Evolutionary conservation across 2,888 invertebrate genomes (phyloP), one percentile per base, ranked within the genome.

Genomic region (Ectropis crepuscularia): DNA sequence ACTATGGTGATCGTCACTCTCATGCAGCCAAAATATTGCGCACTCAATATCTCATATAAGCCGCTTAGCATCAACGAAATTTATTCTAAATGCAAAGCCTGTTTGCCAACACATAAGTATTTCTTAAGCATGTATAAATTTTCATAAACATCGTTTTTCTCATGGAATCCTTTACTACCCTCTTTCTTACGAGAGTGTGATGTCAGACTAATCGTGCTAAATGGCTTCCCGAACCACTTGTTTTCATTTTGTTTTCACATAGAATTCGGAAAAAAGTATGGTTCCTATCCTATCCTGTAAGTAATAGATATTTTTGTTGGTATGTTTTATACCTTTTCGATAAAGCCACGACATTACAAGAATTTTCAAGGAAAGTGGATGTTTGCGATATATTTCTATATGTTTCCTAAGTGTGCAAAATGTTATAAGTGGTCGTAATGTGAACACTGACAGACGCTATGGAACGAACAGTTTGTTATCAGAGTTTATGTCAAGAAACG

Each of bases 191-290:
- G 55, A 37, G n/a, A 47, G 46, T 51, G 51, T 55, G 42, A 57
- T 45, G 60, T 60, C 64, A 49, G 48, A 45, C 51, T 65, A 55
- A 65, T 61, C 60, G 57, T 65, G 57, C 60, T 49, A 49, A 65
- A 65, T 45, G 51, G 60, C 45, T 48, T 51, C 57, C 61, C 51
- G 53, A 65, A 61, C 60, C 60, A 65, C 64, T 53, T 53, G 60
- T 60, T 57, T 48, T 47, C 64, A 57, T 60, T 65, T 57, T 48
- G 48, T 45, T 38, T 53, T 48, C 39, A 60, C 48, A 41, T 57
- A 47, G 53, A 57, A 60, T 65, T 61, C 49, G 57, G 47, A 28
- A 39, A 50, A 36, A 37, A 43, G 16, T 28, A 28, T 2, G 16
- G 16, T 28, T 28, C 16, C 4, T 28, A 4, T 28, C 16, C 16